Base-by-base conservation (phyloP, 1,140 invertebrate genomes). In the Anadara kagoshimensis region DNA sequence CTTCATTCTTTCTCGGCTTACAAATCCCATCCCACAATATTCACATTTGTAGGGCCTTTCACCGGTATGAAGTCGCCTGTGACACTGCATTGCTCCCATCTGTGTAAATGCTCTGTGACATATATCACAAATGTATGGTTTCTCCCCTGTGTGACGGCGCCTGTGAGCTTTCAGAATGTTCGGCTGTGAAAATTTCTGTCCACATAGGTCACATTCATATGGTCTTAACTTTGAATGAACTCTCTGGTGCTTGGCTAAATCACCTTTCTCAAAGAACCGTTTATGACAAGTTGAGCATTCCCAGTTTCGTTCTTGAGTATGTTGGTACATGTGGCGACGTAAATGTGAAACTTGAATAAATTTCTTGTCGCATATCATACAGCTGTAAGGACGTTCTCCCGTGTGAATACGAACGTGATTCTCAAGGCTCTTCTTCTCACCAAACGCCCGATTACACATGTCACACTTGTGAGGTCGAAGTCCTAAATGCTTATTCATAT, bases 121-220 rank as follows among this genome's bases (percentile, higher is more conserved):
- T 0, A 95, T 94, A 0, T 79, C 73, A 86, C 97, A 83, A 16
- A 76, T 56, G 44, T 75, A 99, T 0, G 97, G 97, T 86, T 98
- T 98, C 90, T 98, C 96, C 3, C 96, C 96, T 14, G 96, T 97
- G 88, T 99, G 98, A 74, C 99, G 90, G 73, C 97, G 92, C 76
- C 98, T 90, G 89, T 99, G 98, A 0, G 97, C 98, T 90, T 99
- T 99, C 62, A 99, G 91, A 89, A 99, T 98, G 10, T 96, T 98
- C 1, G 97, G 98, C 53, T 95, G 97, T 57, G 95, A 97, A 90
- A 99, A 99, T 78, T 71, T 92, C 89, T 99, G 98, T 84, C 97
- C 95, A 89, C 98, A 99, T 77, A 98, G 96, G 83, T 96, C 94
- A 90, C 98, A 99, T 88, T 97, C 95, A 85, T 98, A 97, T 0